A percentile compares a stretch with the other conserved stretches of the same genome.
These are phyloP conservation scores for Scelioninae gen. 1 DNA, from an alignment of 2,888 invertebrate species.

Conservation along the genomic window DNA sequence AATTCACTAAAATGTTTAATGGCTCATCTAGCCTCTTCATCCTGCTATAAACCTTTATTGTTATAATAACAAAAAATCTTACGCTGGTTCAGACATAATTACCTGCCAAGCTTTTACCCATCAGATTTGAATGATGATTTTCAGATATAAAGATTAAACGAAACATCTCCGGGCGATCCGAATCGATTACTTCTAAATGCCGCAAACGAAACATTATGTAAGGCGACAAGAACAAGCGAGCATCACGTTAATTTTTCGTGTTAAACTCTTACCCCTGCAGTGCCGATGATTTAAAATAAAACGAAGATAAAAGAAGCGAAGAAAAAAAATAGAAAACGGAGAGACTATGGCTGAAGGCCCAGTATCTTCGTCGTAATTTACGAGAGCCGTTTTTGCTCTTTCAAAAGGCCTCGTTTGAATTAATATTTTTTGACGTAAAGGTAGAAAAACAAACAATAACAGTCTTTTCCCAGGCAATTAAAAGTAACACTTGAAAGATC, in stretches of 20 bases:
- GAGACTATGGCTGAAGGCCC: slow-evolving; percentile 38
- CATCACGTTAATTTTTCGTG: slow-evolving; percentile 63
- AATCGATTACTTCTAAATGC: slow-evolving; percentile 39
- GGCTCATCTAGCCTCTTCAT: slow-evolving; percentile 45
- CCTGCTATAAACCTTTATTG: slow-evolving; percentile 48
- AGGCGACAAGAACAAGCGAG: slow-evolving; percentile 64
- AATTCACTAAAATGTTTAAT: slow-evolving; percentile 57
- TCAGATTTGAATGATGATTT: slow-evolving; percentile 50
- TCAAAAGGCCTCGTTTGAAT: slow-evolving; percentile 48
- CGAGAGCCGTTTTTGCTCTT: slow-evolving; percentile 53
- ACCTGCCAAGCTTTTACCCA: slow-evolving; percentile 25
- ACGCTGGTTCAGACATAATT: slow-evolving; percentile 32
- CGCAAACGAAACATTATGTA: slow-evolving; percentile 29
- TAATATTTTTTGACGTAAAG: slow-evolving; percentile 57
- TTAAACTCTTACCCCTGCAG: slow-evolving; percentile 55
- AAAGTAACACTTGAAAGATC: slow-evolving; percentile 9
- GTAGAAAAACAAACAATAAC: slow-evolving; percentile 5
- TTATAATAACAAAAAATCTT: slow-evolving; percentile 44
- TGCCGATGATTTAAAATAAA: slow-evolving; percentile 66
- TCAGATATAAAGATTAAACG: slow-evolving; percentile 38
- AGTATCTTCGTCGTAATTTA: slow-evolving; percentile 59
- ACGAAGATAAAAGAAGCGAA: too few species aligned
- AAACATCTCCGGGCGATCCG: slow-evolving; percentile 44
- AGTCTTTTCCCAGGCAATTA: slow-evolving; percentile 23
- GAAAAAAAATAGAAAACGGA: too few species aligned